Evolutionary conservation across 2,888 invertebrate genomes (phyloP), one percentile per base, ranked within the genome.

Genomic region (Drosophila aldrichi): DNA sequence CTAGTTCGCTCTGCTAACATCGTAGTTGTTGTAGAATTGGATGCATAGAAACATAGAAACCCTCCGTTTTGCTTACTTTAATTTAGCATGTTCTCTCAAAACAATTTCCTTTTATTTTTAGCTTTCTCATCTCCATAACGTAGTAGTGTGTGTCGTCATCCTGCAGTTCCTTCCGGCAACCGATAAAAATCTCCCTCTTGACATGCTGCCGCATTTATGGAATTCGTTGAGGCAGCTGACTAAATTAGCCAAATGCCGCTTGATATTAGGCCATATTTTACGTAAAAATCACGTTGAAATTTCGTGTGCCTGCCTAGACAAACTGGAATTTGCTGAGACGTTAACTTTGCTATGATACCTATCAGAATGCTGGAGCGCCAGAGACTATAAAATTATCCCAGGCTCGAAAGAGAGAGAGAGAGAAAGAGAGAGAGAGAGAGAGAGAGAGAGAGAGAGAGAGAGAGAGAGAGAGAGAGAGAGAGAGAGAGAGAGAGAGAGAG

Each of bases 221-320:
- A 51, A 60, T 58, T 49, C 43, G 52, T 46, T 43, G 32, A 62
- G 58, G 36, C 36, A 40, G 41, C 51, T 18, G 56, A 88, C 81
- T 83, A 82, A 83, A 83, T 83, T 88, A 88, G 87, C 86, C 68
- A 69, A 62, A 85, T 79, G 65, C 70, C 61, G 62, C 58, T 70
- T 60, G 57, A 66, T 70, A 74, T 77, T 66, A 46, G 58, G 63
- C 49, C 70, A 80, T 89, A 86, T 86, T 86, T 88, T 70, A 74
- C 20, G 64, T 61, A 67, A 38, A 82, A 79, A 88, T 82, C 70
- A 79, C 80, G 73, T 52, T 66, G 69, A 70, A 75, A 70, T 70
- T 82, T 65, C 64, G 34, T 40, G 66, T 72, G 66, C 75, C 66
- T 52, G 57, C 58, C 56, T 63, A 40, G 43, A 20, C 64, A 51